Conservation (phyloP, 2,113 vertebrate species). For the Hypocryptadius cinnamomeus region DNA sequence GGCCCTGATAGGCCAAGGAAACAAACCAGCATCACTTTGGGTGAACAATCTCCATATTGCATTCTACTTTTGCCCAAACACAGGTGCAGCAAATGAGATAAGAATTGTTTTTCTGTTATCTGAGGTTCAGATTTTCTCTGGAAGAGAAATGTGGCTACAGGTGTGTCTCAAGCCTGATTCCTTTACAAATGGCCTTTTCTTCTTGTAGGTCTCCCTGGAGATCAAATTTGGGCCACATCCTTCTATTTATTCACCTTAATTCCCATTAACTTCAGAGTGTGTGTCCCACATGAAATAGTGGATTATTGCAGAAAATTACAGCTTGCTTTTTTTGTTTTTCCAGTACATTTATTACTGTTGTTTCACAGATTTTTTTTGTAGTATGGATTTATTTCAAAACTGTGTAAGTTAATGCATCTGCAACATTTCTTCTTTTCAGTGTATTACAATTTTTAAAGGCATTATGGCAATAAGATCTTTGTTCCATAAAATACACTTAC, state of each 20-base stretch:
- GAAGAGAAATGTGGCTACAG: too few relatives aligned
- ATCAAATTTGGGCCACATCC: not conserved
- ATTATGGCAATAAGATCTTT: not conserved
- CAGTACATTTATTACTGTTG: not conserved
- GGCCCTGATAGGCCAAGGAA: too few relatives aligned
- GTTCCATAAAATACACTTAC: not conserved
- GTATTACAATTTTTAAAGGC: not conserved
- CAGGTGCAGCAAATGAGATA: too few relatives aligned
- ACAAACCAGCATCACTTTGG: too few relatives aligned
- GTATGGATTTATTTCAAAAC: not conserved
- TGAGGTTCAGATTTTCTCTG: too few relatives aligned
- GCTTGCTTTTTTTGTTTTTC: not conserved
- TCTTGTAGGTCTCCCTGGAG: not conserved
- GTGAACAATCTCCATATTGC: too few relatives aligned
- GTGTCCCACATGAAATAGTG: not conserved
- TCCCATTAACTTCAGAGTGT: not conserved
- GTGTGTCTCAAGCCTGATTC: not conserved
- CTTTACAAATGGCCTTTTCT: not conserved
- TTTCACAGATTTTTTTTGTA: not conserved
- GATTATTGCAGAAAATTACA: not conserved
- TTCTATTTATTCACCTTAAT: not conserved
- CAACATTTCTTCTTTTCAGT: not conserved
- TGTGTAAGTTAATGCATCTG: not conserved
- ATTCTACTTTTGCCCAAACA: too few relatives aligned
- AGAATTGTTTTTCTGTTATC: too few relatives aligned